These are phyloP conservation scores for Panagrolaimus sp. DNA, from an alignment of 1,140 invertebrate species.

Conservation along the genomic window DNA sequence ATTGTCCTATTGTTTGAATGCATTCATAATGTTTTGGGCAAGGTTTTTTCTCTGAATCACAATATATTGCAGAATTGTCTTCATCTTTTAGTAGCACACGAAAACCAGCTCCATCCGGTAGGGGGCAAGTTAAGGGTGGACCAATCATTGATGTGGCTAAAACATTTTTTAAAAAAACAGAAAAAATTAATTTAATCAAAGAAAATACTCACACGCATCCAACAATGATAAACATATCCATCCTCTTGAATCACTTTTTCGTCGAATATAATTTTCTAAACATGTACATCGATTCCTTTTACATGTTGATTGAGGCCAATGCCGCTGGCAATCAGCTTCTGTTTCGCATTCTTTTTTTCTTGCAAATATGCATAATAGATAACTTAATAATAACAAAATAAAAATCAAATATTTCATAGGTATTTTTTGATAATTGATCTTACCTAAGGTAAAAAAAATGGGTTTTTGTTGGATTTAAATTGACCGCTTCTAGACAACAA, in stretches of 20 bases:
- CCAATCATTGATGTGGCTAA: slow-evolving; percentile 16
- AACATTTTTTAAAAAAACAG: neutral
- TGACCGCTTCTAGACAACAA: no score
- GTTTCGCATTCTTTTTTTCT: slow-evolving; percentile 22
- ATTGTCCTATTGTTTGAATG: slow-evolving; percentile 12
- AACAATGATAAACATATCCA: slow-evolving; percentile 13
- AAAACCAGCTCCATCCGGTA: slow-evolving; percentile 7
- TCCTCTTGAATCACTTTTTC: slow-evolving; percentile 28
- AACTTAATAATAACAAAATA: no score
- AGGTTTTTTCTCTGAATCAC: slow-evolving; percentile 13
- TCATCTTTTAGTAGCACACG: slow-evolving; percentile 11
- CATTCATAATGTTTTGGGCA: slow-evolving; percentile 15
- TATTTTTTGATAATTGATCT: no score
- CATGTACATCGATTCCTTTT: slow-evolving; percentile 22
- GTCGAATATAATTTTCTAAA: slow-evolving; percentile 31
- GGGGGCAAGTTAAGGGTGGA: slow-evolving; percentile 3
- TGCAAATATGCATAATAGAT: neutral
- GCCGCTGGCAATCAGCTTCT: slow-evolving; percentile 28
- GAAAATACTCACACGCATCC: slow-evolving; percentile 8
- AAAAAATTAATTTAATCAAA: neutral
- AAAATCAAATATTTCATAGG: no score
- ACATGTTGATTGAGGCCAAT: slow-evolving; percentile 30
- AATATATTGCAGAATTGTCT: slow-evolving; percentile 11
- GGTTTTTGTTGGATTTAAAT: no score
- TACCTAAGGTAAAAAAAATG: no score